Evolutionary conservation across 2,888 invertebrate species (phyloP).

Genomic region (Patella ulyssiponensis): DNA sequence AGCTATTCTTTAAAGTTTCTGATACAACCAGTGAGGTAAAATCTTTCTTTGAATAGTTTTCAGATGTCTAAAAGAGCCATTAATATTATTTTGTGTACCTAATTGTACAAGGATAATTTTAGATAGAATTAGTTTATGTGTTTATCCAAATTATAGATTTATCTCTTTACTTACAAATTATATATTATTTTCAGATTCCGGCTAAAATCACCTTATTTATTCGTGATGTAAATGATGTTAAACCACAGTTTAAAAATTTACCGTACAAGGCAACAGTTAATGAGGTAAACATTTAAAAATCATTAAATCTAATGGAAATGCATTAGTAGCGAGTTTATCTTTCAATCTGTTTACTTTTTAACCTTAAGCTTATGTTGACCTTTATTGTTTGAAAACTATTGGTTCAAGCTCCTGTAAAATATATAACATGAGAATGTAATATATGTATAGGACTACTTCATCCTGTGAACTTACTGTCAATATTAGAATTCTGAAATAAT

Average conservation of each 20-base stretch:
- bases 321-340: neutral
- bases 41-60: neutral
- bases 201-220: slow-evolving; percentile 69
- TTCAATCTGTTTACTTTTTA: slow-evolving; percentile 1
- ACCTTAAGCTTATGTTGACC: neutral
- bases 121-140: too few relatives aligned
- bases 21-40: slow-evolving; percentile 37
- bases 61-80: neutral
- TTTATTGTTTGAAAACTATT: too few relatives aligned
- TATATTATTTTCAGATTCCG: slow-evolving; percentile 46
- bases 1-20: slow-evolving; percentile 42
- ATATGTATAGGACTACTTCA: too few relatives aligned
- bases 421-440: too few relatives aligned
- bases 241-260: slow-evolving; percentile 80
- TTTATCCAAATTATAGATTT: too few relatives aligned
- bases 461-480: too few relatives aligned
- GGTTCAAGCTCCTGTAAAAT: too few relatives aligned
- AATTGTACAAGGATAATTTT: too few relatives aligned
- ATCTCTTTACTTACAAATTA: too few relatives aligned
- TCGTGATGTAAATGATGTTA: slow-evolving; percentile 75
- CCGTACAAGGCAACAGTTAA: slow-evolving; percentile 59
- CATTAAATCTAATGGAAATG: neutral
- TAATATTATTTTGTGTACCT: too few relatives aligned
- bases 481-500: too few relatives aligned
- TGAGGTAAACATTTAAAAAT: slow-evolving; percentile 52